Conservation (phyloP, 2,113 vertebrate genomes). For the Motacilla tschutschensis region DNA sequence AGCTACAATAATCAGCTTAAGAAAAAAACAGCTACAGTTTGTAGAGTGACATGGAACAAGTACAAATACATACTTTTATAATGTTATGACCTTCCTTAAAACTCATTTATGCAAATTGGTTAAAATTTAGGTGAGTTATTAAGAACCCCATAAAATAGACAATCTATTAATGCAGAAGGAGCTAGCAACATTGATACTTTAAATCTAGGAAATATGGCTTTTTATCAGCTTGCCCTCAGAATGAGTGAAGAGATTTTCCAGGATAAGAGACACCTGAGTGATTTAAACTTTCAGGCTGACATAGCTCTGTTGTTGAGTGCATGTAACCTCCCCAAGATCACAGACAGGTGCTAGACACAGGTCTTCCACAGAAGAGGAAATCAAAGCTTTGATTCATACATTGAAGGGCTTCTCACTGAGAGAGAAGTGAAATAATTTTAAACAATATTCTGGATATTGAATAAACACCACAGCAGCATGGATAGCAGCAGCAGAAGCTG, state of each 20-base stretch:
- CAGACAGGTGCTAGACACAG: not conserved
- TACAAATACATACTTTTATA: not conserved
- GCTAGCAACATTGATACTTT: not conserved
- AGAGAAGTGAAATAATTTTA: not conserved
- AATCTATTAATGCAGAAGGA: not conserved
- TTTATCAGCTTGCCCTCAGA: not conserved
- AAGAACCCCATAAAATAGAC: not conserved
- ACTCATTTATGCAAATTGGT: not conserved
- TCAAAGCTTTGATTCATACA: conserved; percentile 26
- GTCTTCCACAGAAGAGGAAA: conserved; percentile 4
- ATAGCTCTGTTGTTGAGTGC: not conserved
- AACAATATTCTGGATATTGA: conserved; percentile 4
- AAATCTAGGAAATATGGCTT: not conserved
- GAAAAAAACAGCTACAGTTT: not conserved
- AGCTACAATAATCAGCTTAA: not conserved
- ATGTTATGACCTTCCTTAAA: not conserved
- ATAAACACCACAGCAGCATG: not conserved
- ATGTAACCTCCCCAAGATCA: not conserved
- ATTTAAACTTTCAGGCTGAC: not conserved
- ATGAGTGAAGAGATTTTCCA: not conserved
- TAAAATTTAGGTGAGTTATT: not conserved
- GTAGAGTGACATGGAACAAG: not conserved
- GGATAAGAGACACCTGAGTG: not conserved
- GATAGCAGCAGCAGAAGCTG: not conserved
- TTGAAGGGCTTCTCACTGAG: conserved; percentile 6